A percentile compares a stretch with the other conserved stretches of the same genome.
phyloP scores from a whole-genome alignment of 1,140 invertebrate genomes.

The Zaprionus vittiger region DNA sequence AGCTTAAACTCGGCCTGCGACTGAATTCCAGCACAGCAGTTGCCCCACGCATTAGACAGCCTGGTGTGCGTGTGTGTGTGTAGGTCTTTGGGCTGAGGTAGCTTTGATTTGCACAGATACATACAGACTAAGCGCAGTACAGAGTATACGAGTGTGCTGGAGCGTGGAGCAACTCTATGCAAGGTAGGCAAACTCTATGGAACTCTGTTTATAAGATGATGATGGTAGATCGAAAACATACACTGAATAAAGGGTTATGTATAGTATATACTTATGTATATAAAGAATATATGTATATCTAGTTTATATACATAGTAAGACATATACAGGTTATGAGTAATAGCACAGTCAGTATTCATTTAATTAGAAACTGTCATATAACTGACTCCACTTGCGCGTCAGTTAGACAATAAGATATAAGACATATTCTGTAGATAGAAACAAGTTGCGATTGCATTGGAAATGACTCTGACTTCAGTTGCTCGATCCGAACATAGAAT shows the following conservation, averaged over 20 bases:
- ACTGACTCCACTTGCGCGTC: background rate
- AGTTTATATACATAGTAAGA: too few relatives aligned
- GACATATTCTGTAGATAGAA: background rate
- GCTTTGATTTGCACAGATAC: constrained; percentile 4
- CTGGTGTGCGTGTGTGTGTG: background rate
- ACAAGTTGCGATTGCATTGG: background rate
- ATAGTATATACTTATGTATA: too few relatives aligned
- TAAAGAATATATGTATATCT: too few relatives aligned
- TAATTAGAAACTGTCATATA: background rate
- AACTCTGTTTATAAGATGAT: background rate
- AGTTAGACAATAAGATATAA: background rate
- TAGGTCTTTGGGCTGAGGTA: background rate
- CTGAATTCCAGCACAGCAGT: constrained; percentile 6
- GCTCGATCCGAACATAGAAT: background rate
- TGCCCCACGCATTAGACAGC: constrained; percentile 5
- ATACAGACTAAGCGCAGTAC: background rate
- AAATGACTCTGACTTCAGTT: background rate
- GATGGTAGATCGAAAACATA: background rate
- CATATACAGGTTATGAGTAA: too few relatives aligned
- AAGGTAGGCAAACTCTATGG: background rate
- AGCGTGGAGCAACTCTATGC: background rate
- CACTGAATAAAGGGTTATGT: background rate
- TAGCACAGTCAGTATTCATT: background rate
- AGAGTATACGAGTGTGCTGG: background rate
- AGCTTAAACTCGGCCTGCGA: background rate